These are phyloP conservation scores for Lasioglossum morio DNA, from an alignment of 2,888 invertebrate species.

Conservation along the genomic window DNA sequence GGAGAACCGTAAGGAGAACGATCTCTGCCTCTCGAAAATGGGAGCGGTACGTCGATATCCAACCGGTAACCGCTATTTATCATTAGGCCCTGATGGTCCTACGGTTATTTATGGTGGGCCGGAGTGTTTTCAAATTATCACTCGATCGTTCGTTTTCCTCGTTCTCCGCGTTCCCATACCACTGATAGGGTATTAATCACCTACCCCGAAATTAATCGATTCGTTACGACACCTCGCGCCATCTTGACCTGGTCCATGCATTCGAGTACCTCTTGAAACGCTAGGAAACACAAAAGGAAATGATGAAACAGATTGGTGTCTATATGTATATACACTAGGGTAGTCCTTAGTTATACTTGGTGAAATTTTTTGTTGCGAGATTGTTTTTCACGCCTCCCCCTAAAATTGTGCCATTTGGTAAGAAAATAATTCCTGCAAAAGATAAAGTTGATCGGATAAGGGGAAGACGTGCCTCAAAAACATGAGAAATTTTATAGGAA, in stretches of 20 bases:
- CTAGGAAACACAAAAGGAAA: background rate
- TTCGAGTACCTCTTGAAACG: background rate
- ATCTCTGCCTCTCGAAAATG: conserved; percentile 14
- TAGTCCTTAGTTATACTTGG: no score
- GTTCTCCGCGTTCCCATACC: background rate
- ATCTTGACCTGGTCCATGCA: background rate
- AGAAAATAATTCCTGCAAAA: no score
- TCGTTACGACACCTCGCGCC: background rate
- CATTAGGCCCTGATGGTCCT: conserved; percentile 36
- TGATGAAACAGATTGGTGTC: background rate
- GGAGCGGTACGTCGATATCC: conserved; percentile 14
- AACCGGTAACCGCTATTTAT: conserved; percentile 42
- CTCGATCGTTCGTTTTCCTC: conserved; percentile 1
- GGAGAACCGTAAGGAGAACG: background rate
- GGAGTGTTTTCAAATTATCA: conserved; percentile 35
- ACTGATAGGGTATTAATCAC: conserved; percentile 14
- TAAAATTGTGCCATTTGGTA: no score
- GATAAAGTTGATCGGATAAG: no score
- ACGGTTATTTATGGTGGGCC: conserved; percentile 33
- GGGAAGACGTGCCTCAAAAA: no score
- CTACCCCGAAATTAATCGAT: conserved; percentile 13
- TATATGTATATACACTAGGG: no score
- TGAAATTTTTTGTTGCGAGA: no score
- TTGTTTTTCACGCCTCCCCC: no score
- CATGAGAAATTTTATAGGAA: no score